Evolutionary conservation across 1,140 invertebrate genomes (phyloP).

Genomic region (Akabosia matsudoensis): DNA sequence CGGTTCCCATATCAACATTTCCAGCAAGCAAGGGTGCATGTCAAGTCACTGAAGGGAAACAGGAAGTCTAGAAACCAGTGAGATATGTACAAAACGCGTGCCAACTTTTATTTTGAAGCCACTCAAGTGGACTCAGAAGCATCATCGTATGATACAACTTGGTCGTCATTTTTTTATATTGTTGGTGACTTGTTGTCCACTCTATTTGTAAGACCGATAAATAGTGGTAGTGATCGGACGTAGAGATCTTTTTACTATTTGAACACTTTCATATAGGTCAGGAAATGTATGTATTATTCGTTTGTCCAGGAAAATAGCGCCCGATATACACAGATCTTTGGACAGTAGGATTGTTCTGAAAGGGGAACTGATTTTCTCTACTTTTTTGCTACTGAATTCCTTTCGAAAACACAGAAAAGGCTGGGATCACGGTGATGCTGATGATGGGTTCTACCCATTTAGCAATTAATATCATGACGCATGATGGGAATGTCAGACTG

Average conservation of each 20-base stretch:
- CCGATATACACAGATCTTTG: not conserved
- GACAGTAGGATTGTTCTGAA: not conserved
- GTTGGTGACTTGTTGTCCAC: not conserved
- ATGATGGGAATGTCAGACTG: slow-evolving; percentile 9
- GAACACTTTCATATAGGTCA: no score
- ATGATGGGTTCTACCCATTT: slow-evolving; percentile 10
- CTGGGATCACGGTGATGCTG: not conserved
- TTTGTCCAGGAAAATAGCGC: not conserved
- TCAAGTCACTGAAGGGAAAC: no score
- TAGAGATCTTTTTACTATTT: no score
- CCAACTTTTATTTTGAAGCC: no score
- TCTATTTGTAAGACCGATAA: no score
- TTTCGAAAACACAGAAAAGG: not conserved
- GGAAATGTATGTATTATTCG: no score
- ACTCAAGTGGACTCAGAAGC: no score
- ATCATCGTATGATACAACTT: no score
- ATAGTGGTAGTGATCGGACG: no score
- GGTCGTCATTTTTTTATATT: not conserved
- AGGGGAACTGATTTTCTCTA: not conserved
- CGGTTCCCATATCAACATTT: no score
- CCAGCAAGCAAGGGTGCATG: no score
- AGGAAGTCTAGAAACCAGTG: not conserved
- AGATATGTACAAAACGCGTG: not conserved
- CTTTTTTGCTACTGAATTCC: not conserved
- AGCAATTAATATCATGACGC: slow-evolving; percentile 18